Conservation (phyloP, 2,888 invertebrate genomes). For the Agonopterix subpropinquella region DNA sequence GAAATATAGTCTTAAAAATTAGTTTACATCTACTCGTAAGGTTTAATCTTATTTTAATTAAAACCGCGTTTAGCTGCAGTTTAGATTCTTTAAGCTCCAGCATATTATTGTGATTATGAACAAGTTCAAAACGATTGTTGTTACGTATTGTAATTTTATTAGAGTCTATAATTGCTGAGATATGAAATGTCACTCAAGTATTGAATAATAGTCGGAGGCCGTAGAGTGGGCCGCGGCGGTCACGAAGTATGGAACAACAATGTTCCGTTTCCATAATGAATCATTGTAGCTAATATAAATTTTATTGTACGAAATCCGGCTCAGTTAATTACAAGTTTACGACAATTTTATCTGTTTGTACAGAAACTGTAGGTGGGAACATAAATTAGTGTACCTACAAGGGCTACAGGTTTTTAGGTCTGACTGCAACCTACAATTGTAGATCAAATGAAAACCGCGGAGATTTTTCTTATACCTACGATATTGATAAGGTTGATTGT, state of each 20-base stretch:
- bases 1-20: not conserved
- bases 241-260: conserved; percentile 27
- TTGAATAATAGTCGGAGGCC: conserved; percentile 3
- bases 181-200: conserved; percentile 9
- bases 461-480: too few relatives aligned
- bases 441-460: too few relatives aligned
- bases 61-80: not conserved
- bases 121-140: not conserved
- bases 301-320: conserved; percentile 26
- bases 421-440: too few relatives aligned
- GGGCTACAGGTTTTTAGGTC: too few relatives aligned
- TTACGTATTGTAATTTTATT: not conserved
- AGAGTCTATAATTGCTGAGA: conserved; percentile 5
- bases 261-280: conserved; percentile 61
- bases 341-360: not conserved
- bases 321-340: conserved; percentile 6
- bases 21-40: not conserved
- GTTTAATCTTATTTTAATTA: too few relatives aligned
- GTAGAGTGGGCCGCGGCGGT: conserved; percentile 27
- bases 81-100: not conserved
- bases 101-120: not conserved
- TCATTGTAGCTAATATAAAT: conserved; percentile 29
- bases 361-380: too few relatives aligned
- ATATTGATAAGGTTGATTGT: too few relatives aligned
- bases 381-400: too few relatives aligned